Evolutionary conservation across 2,113 vertebrate species (phyloP).

Genomic region (Chaetops frenatus): DNA sequence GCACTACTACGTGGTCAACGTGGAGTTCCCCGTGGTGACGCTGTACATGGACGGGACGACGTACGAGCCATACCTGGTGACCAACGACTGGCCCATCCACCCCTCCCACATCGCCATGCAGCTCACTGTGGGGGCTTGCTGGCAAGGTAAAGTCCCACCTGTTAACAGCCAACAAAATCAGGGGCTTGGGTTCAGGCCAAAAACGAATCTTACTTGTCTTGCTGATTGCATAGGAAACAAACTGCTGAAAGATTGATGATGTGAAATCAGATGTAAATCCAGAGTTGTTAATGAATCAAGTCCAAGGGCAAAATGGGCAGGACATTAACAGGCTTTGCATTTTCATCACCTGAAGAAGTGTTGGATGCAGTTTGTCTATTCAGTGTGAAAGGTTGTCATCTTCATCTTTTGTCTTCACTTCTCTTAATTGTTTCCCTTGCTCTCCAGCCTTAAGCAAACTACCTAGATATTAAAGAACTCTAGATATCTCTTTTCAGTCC

Average conservation of each 20-base stretch:
- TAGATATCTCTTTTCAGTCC: not conserved
- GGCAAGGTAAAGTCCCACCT: conserved; percentile 85
- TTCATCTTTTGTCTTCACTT: not conserved
- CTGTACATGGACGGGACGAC: conserved; percentile 93
- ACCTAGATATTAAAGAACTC: not conserved
- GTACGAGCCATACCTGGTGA: conserved; percentile 95
- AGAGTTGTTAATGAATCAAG: not conserved
- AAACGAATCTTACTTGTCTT: not conserved
- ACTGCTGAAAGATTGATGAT: not conserved
- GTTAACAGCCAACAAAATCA: not conserved
- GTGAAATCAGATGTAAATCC: not conserved
- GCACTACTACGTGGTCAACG: conserved; percentile 96
- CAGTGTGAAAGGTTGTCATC: not conserved
- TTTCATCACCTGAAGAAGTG: not conserved
- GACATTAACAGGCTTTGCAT: not conserved
- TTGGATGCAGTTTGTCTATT: not conserved
- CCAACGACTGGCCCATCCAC: conserved; percentile 98
- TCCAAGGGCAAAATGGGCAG: not conserved
- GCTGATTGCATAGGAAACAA: not conserved
- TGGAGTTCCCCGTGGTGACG: conserved; percentile 91
- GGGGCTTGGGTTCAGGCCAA: no score
- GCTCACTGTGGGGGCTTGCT: conserved; percentile 94
- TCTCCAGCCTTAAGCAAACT: not conserved
- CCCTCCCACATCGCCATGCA: conserved; percentile 95
- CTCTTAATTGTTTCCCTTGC: not conserved